phyloP scores from a whole-genome alignment of 1,140 invertebrate genomes.

The Ericerus pela region DNA sequence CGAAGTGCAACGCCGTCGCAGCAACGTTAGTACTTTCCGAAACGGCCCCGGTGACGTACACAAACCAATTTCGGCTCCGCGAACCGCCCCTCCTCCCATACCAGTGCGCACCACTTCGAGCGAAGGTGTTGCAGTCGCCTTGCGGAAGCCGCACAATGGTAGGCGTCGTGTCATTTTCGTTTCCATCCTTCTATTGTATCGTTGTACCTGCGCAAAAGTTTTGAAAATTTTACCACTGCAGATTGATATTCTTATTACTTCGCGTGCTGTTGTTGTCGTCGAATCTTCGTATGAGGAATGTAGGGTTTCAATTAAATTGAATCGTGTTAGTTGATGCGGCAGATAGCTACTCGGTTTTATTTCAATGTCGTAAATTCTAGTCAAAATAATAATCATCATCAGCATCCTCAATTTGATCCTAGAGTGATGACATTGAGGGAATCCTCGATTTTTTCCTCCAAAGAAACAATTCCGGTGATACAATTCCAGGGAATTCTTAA shows the following conservation, averaged over 20 bases:
- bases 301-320: not conserved
- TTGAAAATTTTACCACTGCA: too few relatives aligned
- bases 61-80: constrained; percentile 21
- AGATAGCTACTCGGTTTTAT: too few relatives aligned
- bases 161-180: not conserved
- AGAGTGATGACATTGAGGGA: too few relatives aligned
- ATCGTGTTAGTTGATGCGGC: too few relatives aligned
- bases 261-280: not conserved
- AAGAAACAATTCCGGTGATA: too few relatives aligned
- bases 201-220: too few relatives aligned
- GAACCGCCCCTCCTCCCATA: constrained; percentile 21
- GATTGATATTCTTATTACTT: not conserved
- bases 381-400: too few relatives aligned
- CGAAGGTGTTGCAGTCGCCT: constrained; percentile 12
- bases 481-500: too few relatives aligned
- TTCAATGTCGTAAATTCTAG: too few relatives aligned
- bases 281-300: not conserved
- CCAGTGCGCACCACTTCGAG: constrained; percentile 19
- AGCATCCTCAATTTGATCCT: too few relatives aligned
- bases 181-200: not conserved
- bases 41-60: not conserved
- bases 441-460: too few relatives aligned
- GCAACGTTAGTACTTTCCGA: too few relatives aligned
- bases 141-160: constrained; percentile 16
- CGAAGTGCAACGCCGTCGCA: constrained; percentile 34